These are phyloP conservation scores for Oegoconia quadripuncta DNA, from an alignment of 2,888 invertebrate species.

Conservation along the genomic window DNA sequence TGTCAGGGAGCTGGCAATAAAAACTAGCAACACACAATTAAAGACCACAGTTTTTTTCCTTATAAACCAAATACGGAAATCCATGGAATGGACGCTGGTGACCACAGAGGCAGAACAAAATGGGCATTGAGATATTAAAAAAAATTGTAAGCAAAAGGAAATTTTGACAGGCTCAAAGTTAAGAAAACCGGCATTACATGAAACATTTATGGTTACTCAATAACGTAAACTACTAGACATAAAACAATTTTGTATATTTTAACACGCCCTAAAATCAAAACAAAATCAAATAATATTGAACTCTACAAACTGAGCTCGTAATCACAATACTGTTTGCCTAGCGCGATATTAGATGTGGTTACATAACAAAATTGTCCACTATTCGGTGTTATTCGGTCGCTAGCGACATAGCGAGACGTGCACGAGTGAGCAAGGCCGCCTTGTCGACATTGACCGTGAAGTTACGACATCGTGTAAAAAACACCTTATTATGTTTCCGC, in stretches of 20 bases:
- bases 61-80: slow-evolving; percentile 6
- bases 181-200: neutral
- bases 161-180: too few species aligned
- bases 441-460: slow-evolving; percentile 75
- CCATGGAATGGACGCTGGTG: neutral
- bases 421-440: slow-evolving; percentile 65
- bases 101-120: slow-evolving; percentile 12
- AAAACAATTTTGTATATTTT: too few species aligned
- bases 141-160: neutral
- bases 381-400: slow-evolving; percentile 53
- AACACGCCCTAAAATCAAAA: too few species aligned
- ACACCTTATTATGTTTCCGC: slow-evolving; percentile 69
- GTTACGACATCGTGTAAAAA: slow-evolving; percentile 54
- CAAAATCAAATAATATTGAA: too few species aligned
- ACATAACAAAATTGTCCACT: slow-evolving; percentile 56
- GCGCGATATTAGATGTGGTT: too few species aligned
- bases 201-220: neutral
- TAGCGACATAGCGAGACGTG: slow-evolving; percentile 52
- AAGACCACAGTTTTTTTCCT: neutral
- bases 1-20: neutral
- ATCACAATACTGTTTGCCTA: too few species aligned
- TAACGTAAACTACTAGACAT: too few species aligned
- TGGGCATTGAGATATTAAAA: slow-evolving; percentile 2
- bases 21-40: neutral
- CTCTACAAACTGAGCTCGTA: too few species aligned